Percentiles rank a stretch among this genome's conserved stretches.
Evolutionary conservation across 1,140 invertebrate species (phyloP).

Genomic region (Zaprionus kolodkinae): DNA sequence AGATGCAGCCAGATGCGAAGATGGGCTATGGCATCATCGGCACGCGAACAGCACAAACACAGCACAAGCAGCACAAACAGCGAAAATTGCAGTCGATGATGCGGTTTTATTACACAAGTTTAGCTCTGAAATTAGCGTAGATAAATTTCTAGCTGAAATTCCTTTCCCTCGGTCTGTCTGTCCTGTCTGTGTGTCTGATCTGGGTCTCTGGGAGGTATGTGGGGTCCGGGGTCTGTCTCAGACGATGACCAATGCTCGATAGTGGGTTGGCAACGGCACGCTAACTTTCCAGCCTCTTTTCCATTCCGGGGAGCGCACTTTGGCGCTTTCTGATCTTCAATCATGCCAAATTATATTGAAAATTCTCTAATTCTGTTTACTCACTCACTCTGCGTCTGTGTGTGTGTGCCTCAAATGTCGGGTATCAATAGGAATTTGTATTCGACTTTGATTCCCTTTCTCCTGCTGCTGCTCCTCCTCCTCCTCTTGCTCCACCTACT

Average conservation of each 20-base stretch:
- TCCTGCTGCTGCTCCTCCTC: neutral
- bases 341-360: constrained; percentile 56
- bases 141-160: constrained; percentile 76
- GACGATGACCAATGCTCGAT: constrained; percentile 58
- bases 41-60: constrained; percentile 57
- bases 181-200: constrained; percentile 27
- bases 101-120: constrained; percentile 73
- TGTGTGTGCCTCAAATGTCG: constrained; percentile 16
- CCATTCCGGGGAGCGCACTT: constrained; percentile 38
- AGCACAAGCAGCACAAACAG: neutral
- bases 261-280: constrained; percentile 41
- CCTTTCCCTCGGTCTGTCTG: constrained; percentile 59
- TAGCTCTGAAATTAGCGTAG: constrained; percentile 77
- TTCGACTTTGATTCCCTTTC: constrained; percentile 28
- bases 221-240: constrained; percentile 6
- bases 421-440: constrained; percentile 29
- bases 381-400: constrained; percentile 3
- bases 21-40: constrained; percentile 36
- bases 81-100: constrained; percentile 67
- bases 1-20: constrained; percentile 37
- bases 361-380: constrained; percentile 48
- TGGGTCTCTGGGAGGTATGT: too few species aligned
- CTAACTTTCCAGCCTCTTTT: constrained; percentile 30
- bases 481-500: neutral
- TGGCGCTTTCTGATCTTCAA: constrained; percentile 42